Evolutionary conservation across 1,140 invertebrate species (phyloP).

Genomic region (Rhizoglyphus robini): DNA sequence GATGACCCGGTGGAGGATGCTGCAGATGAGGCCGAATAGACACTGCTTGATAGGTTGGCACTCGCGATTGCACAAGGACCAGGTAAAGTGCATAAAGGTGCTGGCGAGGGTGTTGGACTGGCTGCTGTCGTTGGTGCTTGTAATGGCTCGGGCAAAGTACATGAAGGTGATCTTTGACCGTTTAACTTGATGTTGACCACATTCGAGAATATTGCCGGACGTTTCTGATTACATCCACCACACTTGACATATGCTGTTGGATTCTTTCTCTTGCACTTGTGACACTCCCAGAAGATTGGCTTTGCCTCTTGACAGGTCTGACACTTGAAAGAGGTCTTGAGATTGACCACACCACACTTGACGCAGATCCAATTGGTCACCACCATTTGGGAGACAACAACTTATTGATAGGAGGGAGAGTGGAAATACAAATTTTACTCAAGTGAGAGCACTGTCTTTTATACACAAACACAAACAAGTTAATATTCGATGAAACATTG

Average conservation of each 20-base stretch:
- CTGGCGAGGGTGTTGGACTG: neutral
- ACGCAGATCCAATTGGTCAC: neutral
- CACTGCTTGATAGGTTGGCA: neutral
- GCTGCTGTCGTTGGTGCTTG: too few relatives aligned
- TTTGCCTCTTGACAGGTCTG: neutral
- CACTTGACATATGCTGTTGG: neutral
- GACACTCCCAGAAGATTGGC: neutral
- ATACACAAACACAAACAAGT: too few relatives aligned
- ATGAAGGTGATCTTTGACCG: too few relatives aligned
- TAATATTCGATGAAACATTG: too few relatives aligned
- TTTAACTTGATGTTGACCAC: neutral
- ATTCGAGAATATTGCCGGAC: neutral
- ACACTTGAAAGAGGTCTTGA: conserved; percentile 1
- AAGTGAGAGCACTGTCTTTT: too few relatives aligned
- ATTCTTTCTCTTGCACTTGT: neutral
- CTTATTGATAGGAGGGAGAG: too few relatives aligned
- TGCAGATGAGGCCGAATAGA: neutral
- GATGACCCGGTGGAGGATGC: neutral
- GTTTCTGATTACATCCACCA: neutral
- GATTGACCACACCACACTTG: conserved; percentile 1
- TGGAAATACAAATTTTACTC: too few relatives aligned
- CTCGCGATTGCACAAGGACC: neutral
- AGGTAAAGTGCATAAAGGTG: neutral
- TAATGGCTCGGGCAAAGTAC: neutral
- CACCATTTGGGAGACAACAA: too few relatives aligned